A percentile compares a stretch with the other conserved stretches of the same genome.
Conservation (phyloP, 1,140 invertebrate genomes). For the Chelonus insularis region DNA sequence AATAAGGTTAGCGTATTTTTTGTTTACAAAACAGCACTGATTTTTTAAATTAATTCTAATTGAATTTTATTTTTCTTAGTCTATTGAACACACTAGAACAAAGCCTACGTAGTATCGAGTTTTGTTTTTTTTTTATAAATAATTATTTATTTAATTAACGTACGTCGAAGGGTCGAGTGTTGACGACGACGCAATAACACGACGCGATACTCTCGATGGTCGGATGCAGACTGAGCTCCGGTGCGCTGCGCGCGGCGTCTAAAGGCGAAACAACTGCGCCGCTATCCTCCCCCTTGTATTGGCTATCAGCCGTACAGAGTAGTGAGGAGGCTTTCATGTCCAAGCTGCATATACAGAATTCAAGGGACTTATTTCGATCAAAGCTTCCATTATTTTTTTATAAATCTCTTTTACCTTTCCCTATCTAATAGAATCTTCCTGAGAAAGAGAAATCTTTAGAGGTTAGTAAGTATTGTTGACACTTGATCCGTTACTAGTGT, state of each 20-base stretch:
- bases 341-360: background rate
- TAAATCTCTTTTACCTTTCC: too few relatives aligned
- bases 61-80: too few relatives aligned
- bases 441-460: too few relatives aligned
- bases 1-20: too few relatives aligned
- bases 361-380: background rate
- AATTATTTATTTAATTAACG: background rate
- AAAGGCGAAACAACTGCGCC: constrained; percentile 31
- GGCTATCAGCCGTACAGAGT: constrained; percentile 22
- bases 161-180: background rate
- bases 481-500: too few relatives aligned
- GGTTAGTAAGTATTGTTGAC: too few relatives aligned
- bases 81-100: too few relatives aligned
- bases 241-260: constrained; percentile 36
- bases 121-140: background rate
- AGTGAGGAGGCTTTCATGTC: background rate
- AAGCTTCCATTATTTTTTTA: too few relatives aligned
- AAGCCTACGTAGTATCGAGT: too few relatives aligned
- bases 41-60: too few relatives aligned
- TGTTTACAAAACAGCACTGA: too few relatives aligned
- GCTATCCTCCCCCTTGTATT: constrained; percentile 24
- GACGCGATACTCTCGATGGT: constrained; percentile 42
- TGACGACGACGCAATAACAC: constrained; percentile 5
- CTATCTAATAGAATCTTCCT: too few relatives aligned
- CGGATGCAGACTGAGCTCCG: constrained; percentile 46